Evolutionary conservation across 2,797 vertebrate genomes (phyloP).

Genomic region (Centroberyx gerrardi): DNA sequence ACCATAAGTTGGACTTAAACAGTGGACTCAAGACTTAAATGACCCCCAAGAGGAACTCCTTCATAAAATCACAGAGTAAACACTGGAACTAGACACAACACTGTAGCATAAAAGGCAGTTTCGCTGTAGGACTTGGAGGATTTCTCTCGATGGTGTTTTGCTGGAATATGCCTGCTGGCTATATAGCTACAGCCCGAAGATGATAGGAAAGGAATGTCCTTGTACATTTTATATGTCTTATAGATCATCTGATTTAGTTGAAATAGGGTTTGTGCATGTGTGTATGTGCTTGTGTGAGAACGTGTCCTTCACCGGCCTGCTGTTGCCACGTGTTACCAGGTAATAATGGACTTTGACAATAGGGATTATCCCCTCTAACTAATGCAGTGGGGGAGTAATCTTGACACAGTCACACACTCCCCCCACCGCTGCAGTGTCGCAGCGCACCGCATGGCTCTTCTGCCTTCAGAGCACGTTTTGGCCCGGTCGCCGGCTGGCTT

Average conservation of each 20-base stretch:
- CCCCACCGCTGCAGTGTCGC: conserved; percentile 61
- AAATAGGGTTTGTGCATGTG: conserved; percentile 38
- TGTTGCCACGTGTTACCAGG: conserved; percentile 67
- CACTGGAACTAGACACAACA: not conserved
- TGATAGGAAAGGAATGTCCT: conserved; percentile 23
- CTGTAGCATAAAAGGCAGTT: not conserved
- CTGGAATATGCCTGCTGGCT: not conserved
- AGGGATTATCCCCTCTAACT: conserved; percentile 77
- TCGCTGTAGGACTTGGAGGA: not conserved
- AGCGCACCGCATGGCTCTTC: conserved; percentile 67
- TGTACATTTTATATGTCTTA: conserved; percentile 28
- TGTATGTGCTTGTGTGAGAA: conserved; percentile 13
- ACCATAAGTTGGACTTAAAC: not conserved
- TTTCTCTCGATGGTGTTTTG: not conserved
- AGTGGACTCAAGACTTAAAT: not conserved
- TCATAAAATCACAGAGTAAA: not conserved
- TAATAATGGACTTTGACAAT: conserved; percentile 76
- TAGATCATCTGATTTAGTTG: conserved; percentile 51
- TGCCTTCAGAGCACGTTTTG: conserved; percentile 80
- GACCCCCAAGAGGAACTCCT: not conserved
- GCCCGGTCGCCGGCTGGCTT: conserved; percentile 60
- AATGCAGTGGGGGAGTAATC: conserved; percentile 73
- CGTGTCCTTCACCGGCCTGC: conserved; percentile 34
- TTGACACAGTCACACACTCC: conserved; percentile 64
- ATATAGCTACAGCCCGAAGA: not conserved